Evolutionary conservation across 2,888 invertebrate genomes (phyloP), one percentile per base, ranked within the genome.

Genomic region (Pegoplata infirma): DNA sequence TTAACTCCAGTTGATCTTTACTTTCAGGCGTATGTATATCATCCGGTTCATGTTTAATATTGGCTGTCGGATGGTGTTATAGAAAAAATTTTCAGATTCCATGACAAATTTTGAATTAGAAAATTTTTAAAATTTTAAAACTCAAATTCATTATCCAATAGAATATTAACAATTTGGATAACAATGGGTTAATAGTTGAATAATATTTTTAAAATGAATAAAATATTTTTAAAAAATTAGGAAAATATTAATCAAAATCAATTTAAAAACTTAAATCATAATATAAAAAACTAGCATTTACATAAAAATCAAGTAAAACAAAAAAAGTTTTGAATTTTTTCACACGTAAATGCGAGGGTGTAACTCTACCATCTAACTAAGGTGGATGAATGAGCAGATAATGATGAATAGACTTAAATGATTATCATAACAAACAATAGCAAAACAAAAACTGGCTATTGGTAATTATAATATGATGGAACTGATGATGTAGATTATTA

Each of bases 341-440:
- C 69, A 55, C 56, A 49, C 47, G 28, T 36, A 58, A 51, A 21
- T 51, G 49, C 6, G 64, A 44, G 64, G 64, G 64, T 64, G 64
- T 73, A 14, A 36, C 47, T 25, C 19, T 23, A n/a, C n/a, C 36
- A 44, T 32, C 1, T 14, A 12, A n/a, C 19, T n/a, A 56, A 17
- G 17, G 3, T 14, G 5, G 16, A 32, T 23, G 40, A 25, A 17
- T 40, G 40, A 16, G 17, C 12, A n/a, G 21, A 14, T 25, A 23
- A 23, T 47, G 64, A 64, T 73, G 51, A 73, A 53, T 66, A 25
- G 51, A 1, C 12, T 58, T 40, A 32, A 49, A 58, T 64, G 8
- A 64, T 40, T 23, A 36, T 32, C 53, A 61, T 36, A 8, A 36
- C n/a, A 40, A 14, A 25, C 10, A 40, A 56, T 36, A n/a, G n/a